phyloP scores from a whole-genome alignment of 2,113 vertebrate species.

The Semicossyphus pulcher region DNA sequence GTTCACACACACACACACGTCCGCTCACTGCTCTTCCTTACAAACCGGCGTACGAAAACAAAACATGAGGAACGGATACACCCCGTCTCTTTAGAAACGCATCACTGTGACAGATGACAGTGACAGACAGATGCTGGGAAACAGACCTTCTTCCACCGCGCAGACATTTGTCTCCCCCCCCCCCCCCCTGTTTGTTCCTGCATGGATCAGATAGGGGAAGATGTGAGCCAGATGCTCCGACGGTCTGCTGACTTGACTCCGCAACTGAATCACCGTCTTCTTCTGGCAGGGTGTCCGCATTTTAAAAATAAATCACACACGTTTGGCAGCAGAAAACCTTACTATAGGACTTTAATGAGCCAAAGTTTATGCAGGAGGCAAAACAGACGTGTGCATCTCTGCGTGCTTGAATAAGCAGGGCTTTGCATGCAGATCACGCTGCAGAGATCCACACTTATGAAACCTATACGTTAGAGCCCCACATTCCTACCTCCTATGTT shows the following conservation, averaged over 20 bases:
- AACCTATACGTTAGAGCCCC: slow-evolving; percentile 17
- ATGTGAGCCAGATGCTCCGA: slow-evolving; percentile 75
- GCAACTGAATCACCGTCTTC: slow-evolving; percentile 33
- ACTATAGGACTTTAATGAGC: slow-evolving; percentile 11
- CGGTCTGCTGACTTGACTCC: slow-evolving; percentile 65
- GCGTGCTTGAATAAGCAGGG: not conserved
- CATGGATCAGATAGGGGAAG: slow-evolving; percentile 72
- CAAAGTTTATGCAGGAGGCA: slow-evolving; percentile 20
- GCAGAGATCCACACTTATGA: not conserved
- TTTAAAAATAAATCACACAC: slow-evolving; percentile 48
- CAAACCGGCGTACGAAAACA: slow-evolving; percentile 62
- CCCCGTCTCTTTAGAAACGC: slow-evolving; percentile 58
- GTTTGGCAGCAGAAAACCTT: slow-evolving; percentile 26
- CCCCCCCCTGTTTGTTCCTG: slow-evolving; percentile 71
- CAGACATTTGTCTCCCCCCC: slow-evolving; percentile 70
- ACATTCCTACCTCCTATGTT: slow-evolving; percentile 40
- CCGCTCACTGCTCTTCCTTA: slow-evolving; percentile 18
- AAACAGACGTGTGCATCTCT: slow-evolving; percentile 6
- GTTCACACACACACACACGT: slow-evolving; percentile 28
- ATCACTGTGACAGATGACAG: slow-evolving; percentile 68
- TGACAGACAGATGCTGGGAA: slow-evolving; percentile 72
- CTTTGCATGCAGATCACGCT: not conserved
- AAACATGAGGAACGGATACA: slow-evolving; percentile 35
- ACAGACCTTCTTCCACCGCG: slow-evolving; percentile 63
- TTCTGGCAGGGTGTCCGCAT: slow-evolving; percentile 12